A percentile compares a stretch with the other conserved stretches of the same genome.
Conservation (phyloP, 2,113 vertebrate genomes). For the Rhegmatorhina hoffmannsi region DNA sequence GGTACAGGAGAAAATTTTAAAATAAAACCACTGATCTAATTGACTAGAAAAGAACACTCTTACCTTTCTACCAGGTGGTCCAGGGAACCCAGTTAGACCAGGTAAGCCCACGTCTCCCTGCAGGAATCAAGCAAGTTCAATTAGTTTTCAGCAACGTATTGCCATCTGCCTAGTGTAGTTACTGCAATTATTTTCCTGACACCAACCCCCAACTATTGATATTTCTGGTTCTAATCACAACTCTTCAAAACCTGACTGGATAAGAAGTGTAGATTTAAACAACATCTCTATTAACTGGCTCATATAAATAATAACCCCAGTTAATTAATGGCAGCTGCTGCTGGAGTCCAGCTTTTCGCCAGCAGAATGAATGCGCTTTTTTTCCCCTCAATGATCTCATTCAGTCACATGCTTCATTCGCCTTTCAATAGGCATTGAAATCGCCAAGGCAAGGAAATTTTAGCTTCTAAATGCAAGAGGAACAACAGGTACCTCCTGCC, state of each 20-base stretch:
- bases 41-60: neutral
- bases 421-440: constrained; percentile 24
- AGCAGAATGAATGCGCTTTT: constrained; percentile 16
- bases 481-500: constrained; percentile 25
- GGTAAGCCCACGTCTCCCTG: constrained; percentile 87
- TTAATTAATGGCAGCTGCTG: constrained; percentile 53
- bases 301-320: constrained; percentile 35
- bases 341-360: neutral
- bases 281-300: constrained; percentile 23
- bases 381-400: constrained; percentile 1
- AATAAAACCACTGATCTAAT: neutral
- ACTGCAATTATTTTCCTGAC: neutral
- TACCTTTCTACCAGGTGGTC: constrained; percentile 91
- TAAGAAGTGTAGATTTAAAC: constrained; percentile 6
- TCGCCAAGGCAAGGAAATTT: neutral
- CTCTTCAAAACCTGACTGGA: neutral
- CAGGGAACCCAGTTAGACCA: constrained; percentile 84
- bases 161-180: neutral
- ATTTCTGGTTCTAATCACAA: neutral
- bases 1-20: neutral
- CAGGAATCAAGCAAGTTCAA: constrained; percentile 46
- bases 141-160: neutral
- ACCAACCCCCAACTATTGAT: neutral
- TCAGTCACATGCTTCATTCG: neutral
- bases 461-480: neutral